Evolutionary conservation across 2,888 invertebrate species (phyloP).

Genomic region (Lacanobia oleracea): DNA sequence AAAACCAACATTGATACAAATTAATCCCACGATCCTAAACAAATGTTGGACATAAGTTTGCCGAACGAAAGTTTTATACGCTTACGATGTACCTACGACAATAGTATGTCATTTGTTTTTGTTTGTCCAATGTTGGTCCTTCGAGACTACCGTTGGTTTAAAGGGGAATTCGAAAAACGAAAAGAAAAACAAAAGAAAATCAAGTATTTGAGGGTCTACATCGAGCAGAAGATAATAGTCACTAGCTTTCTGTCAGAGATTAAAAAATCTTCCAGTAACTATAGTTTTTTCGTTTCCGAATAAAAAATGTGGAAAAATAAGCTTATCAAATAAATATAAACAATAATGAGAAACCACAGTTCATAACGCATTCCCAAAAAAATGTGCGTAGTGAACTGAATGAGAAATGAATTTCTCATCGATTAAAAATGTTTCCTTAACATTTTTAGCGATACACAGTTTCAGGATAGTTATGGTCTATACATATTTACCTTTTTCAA

Average conservation of each 20-base stretch:
- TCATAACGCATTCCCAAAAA: too few relatives aligned
- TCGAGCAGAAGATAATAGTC: background rate
- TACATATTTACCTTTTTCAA: too few relatives aligned
- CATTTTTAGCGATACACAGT: too few relatives aligned
- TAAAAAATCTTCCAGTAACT: background rate
- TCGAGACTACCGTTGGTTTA: background rate
- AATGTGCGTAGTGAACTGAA: too few relatives aligned
- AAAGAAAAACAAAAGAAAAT: background rate
- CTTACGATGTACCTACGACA: slow-evolving; percentile 26
- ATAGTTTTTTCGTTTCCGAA: background rate
- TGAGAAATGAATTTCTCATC: too few relatives aligned
- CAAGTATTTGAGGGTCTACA: background rate
- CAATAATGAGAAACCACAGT: too few relatives aligned
- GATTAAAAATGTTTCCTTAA: too few relatives aligned
- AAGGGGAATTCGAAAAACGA: background rate
- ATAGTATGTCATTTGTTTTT: slow-evolving; percentile 42
- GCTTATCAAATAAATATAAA: too few relatives aligned
- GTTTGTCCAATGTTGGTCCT: slow-evolving; percentile 39
- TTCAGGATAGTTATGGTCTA: too few relatives aligned
- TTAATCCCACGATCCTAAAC: slow-evolving; percentile 62
- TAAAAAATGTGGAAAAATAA: background rate
- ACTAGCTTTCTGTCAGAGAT: background rate
- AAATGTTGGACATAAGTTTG: slow-evolving; percentile 59
- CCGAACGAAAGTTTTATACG: slow-evolving; percentile 47
- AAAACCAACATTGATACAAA: slow-evolving; percentile 62